Percentiles rank a stretch among this genome's conserved stretches.
Conservation (phyloP, 1,140 invertebrate genomes). For the Hestina assimilis region DNA sequence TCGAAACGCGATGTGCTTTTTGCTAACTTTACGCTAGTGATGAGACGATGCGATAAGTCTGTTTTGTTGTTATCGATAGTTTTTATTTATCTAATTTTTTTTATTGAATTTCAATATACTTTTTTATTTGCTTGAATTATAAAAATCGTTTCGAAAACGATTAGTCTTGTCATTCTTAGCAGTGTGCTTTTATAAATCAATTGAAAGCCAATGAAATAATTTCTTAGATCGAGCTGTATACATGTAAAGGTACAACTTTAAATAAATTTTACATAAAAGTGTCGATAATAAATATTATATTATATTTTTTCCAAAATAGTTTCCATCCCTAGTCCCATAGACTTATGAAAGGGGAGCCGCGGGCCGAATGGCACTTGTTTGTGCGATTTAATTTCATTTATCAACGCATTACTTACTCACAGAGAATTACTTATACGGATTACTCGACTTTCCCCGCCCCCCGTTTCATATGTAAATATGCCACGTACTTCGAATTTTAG, state of each 20-base stretch:
- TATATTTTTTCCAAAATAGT: background rate
- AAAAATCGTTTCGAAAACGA: too few relatives aligned
- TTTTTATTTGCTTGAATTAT: too few relatives aligned
- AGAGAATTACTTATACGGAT: constrained; percentile 75
- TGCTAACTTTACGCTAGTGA: constrained; percentile 53
- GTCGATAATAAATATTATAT: too few relatives aligned
- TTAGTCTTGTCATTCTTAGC: too few relatives aligned
- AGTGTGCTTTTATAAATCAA: too few relatives aligned
- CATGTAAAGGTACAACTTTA: too few relatives aligned
- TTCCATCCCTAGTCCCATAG: constrained; percentile 40
- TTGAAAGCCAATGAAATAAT: too few relatives aligned
- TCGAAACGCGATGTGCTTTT: constrained; percentile 72
- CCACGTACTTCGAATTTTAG: constrained; percentile 39
- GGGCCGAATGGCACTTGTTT: constrained; percentile 70
- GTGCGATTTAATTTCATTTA: constrained; percentile 78
- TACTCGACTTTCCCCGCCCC: constrained; percentile 51
- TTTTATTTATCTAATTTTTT: background rate
- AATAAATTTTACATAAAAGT: too few relatives aligned
- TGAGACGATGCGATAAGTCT: background rate
- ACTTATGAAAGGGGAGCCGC: constrained; percentile 54
- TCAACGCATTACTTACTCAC: constrained; percentile 76
- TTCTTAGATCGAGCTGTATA: too few relatives aligned
- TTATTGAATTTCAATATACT: background rate
- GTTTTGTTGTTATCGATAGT: constrained; percentile 24
- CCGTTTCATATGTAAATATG: constrained; percentile 56